Percentiles rank a stretch among this genome's conserved stretches.
These are phyloP conservation scores for Menura novaehollandiae DNA, from an alignment of 2,113 vertebrate species.

Conservation along the genomic window DNA sequence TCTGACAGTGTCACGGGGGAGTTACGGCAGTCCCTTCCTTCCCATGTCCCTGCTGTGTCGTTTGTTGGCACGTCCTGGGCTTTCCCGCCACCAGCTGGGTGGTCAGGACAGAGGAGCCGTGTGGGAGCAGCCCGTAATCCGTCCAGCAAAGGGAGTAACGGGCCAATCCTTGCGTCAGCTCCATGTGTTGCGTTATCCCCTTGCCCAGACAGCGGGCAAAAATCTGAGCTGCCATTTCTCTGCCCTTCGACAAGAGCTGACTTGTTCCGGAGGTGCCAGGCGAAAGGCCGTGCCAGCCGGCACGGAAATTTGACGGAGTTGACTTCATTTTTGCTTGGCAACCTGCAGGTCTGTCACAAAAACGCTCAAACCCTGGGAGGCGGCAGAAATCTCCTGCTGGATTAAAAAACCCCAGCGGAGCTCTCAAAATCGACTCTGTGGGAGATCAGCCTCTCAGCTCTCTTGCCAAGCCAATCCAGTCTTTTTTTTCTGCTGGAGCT, in stretches of 20 bases:
- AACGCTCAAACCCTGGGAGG: neutral
- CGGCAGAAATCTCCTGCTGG: conserved; percentile 8
- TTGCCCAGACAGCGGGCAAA: neutral
- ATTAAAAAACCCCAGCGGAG: conserved; percentile 24
- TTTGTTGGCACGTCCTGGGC: neutral
- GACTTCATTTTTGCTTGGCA: conserved; percentile 34
- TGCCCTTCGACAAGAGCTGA: neutral
- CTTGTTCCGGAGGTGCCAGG: neutral
- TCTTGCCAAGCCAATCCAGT: conserved; percentile 7
- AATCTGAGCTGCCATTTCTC: neutral
- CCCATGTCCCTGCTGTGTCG: neutral
- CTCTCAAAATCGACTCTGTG: neutral
- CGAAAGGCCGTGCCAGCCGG: neutral
- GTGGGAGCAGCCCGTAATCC: neutral
- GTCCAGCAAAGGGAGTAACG: neutral
- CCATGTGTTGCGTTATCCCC: accelerated
- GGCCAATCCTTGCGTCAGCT: neutral
- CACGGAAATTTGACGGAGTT: neutral
- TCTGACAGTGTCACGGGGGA: neutral
- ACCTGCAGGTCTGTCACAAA: neutral
- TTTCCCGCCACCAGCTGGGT: neutral
- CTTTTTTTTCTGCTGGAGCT: neutral
- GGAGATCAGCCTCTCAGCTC: neutral
- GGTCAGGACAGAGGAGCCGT: neutral
- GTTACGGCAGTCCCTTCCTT: neutral